These are phyloP conservation scores for Brachionus angularis DNA, from an alignment of 1,140 invertebrate genomes.

Conservation along the genomic window DNA sequence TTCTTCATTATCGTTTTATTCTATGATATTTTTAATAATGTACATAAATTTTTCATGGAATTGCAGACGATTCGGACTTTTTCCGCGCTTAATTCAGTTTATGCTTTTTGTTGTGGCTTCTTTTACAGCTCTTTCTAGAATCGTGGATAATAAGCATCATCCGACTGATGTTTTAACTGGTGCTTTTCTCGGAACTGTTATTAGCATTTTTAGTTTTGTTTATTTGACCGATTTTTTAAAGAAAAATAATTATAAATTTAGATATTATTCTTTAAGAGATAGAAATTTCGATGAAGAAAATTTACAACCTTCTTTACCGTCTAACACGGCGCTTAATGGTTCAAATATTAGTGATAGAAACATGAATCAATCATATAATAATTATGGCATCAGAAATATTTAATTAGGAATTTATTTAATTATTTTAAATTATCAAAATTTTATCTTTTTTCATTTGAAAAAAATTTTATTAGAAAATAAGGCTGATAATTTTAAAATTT, in stretches of 20 bases:
- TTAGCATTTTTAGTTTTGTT: conserved; percentile 54
- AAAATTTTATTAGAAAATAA: no score
- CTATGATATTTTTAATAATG: conserved; percentile 21
- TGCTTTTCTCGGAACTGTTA: conserved; percentile 61
- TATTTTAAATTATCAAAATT: no score
- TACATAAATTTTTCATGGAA: conserved; percentile 12
- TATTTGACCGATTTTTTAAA: conserved; percentile 11
- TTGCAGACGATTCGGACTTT: neutral
- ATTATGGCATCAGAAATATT: no score
- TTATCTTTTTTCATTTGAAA: no score
- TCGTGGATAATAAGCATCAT: conserved; percentile 90
- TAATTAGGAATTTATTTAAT: no score
- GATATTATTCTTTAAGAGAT: neutral
- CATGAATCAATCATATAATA: no score
- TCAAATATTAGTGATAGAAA: no score
- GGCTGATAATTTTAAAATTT: no score
- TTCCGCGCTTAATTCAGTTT: conserved; percentile 2
- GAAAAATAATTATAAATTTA: neutral
- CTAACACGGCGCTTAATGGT: no score
- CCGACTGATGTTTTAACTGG: conserved; percentile 74
- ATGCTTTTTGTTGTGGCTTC: conserved; percentile 14
- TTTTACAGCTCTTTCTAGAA: conserved; percentile 63
- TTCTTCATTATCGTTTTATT: conserved; percentile 58
- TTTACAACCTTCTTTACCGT: no score
- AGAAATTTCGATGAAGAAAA: conserved; percentile 1